phyloP scores from a whole-genome alignment of 2,113 vertebrate genomes.

The Athene cunicularia region DNA sequence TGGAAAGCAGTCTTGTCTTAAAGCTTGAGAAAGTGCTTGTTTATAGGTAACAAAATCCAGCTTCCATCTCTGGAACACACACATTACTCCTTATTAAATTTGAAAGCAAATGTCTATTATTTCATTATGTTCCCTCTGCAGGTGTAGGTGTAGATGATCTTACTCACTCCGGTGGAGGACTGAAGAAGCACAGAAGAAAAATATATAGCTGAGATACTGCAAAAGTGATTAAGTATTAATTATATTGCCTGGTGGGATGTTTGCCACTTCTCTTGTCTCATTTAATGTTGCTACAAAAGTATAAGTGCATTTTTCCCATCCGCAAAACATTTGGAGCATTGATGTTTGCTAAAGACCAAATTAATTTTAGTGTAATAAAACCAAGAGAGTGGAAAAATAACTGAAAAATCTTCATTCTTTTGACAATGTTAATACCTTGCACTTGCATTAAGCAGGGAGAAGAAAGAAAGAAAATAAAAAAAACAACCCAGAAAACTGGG shows the following conservation, averaged over 20 bases:
- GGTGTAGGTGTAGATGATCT: background rate
- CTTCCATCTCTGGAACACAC: background rate
- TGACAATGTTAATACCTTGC: background rate
- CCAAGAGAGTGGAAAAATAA: background rate
- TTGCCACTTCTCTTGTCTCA: background rate
- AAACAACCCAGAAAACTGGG: background rate
- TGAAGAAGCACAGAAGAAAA: background rate
- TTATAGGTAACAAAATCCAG: background rate
- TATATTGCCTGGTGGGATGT: background rate
- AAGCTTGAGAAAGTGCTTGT: background rate
- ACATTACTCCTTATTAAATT: constrained; percentile 11
- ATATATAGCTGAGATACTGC: background rate
- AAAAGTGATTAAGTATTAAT: background rate
- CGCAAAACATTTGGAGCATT: background rate
- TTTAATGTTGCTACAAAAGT: background rate
- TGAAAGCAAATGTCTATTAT: constrained; percentile 11
- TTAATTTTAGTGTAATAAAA: background rate
- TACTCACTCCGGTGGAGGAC: background rate
- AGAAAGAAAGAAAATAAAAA: background rate
- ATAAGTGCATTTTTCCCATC: background rate
- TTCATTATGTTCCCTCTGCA: background rate
- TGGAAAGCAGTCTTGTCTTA: background rate
- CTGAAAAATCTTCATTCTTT: background rate
- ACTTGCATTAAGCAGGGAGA: background rate
- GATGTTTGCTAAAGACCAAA: background rate